Base-by-base conservation (phyloP, 2,888 invertebrate genomes). In the Tenthredo livida region DNA sequence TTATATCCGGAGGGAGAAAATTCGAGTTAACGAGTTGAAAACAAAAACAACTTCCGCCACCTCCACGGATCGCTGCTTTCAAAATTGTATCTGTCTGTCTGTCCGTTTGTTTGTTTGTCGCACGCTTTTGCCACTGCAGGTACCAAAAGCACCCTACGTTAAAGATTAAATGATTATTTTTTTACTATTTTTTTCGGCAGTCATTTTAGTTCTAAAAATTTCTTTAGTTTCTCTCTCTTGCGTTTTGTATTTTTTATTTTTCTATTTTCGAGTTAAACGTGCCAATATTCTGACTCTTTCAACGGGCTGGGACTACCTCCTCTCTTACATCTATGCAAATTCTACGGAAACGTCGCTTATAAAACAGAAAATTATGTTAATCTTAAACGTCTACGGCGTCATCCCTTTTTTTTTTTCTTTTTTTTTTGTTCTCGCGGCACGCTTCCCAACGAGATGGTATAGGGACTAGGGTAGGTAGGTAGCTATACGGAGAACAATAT, bases 351-450 rank as follows among this genome's bases (percentile, higher is more conserved):
- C 33, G 70, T 54, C 54, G 88, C 86, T 89, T 89, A 89, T 86
- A 88, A 88, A 89, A 87, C 85, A 85, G 86, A 65, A 85, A 88
- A 89, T 88, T 89, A 89, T 88, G 88, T 86, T 89, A 89, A 89
- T 89, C 50, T 70, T 65, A 15, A 58, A 72, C 25, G 72, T 77
- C 47, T 50, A 12, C 33, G 40, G 17, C 54, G 78, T 78, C 78
- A 37, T 78, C 47, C 82, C 67, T 47, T 67, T 47, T 47, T 47
- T 40, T 40, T 4, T 40, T 40, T 40, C 0, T 40, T 40, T 47
- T 54, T 47, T 47, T 47, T 40, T 67, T 12, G 12, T 3, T 82
- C 40, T 25, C 25, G 58, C 40, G 25, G 77, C 65, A 82, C 61
- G 73, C 75, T 84, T 43, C n/a, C 43, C 43, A 9, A n/a, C 21